These are phyloP conservation scores for Eupsilia transversa DNA, from an alignment of 2,888 invertebrate genomes.

Conservation along the genomic window DNA sequence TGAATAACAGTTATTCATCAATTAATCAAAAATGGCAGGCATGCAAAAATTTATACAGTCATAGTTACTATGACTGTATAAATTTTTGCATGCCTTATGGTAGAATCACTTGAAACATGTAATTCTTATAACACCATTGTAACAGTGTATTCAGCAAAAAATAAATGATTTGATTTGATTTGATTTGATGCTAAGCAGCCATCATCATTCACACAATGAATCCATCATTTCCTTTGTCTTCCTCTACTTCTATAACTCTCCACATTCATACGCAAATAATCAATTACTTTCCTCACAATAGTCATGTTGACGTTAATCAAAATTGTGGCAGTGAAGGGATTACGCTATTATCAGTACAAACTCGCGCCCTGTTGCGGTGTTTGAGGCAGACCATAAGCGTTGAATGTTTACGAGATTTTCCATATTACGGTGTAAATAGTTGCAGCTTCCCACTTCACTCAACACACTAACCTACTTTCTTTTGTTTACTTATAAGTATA, in stretches of 20 bases:
- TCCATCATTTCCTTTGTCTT: background rate
- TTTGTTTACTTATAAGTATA: slow-evolving; percentile 38
- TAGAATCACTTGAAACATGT: too few species aligned
- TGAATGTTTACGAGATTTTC: slow-evolving; percentile 12
- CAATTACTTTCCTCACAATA: background rate
- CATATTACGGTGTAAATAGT: slow-evolving; percentile 30
- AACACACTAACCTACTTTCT: slow-evolving; percentile 45
- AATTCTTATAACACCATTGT: too few species aligned
- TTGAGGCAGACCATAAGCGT: slow-evolving; percentile 24
- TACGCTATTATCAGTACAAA: slow-evolving; percentile 13
- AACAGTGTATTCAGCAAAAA: too few species aligned
- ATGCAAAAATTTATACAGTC: too few species aligned
- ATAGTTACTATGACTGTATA: too few species aligned
- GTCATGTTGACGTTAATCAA: background rate
- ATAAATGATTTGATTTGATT: too few species aligned
- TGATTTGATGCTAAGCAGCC: too few species aligned
- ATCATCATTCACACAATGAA: background rate
- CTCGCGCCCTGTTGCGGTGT: slow-evolving; percentile 11
- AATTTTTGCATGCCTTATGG: too few species aligned
- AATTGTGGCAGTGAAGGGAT: background rate
- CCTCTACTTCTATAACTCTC: background rate
- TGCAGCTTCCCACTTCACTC: slow-evolving; percentile 9
- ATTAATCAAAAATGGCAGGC: too few species aligned
- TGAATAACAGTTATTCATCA: too few species aligned
- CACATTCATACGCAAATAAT: background rate